Percentiles rank a stretch among this genome's conserved stretches.
Evolutionary conservation across 2,888 invertebrate genomes (phyloP).

Genomic region (Cyaniris semiargus): DNA sequence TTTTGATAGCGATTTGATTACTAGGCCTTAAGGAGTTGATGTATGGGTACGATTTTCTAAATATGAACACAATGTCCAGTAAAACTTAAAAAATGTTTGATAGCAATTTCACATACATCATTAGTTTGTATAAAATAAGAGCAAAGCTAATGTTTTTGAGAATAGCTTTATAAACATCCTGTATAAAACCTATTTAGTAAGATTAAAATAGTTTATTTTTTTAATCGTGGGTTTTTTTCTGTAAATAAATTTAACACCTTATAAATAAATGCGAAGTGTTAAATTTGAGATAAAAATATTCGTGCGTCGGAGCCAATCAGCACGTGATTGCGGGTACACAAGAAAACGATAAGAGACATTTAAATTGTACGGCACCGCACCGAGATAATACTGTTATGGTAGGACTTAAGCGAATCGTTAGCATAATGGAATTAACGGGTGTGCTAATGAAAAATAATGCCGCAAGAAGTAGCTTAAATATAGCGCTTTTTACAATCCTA

Average conservation of each 20-base stretch:
- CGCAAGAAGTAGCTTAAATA: not conserved
- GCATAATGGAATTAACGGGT: conserved; percentile 9
- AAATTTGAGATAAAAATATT: conserved; percentile 34
- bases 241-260: conserved; percentile 30
- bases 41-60: conserved; percentile 34
- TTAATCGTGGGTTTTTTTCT: conserved; percentile 34
- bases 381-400: conserved; percentile 36
- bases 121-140: not conserved
- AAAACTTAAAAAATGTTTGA: not conserved
- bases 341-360: conserved; percentile 40
- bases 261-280: conserved; percentile 23
- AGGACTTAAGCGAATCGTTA: conserved; percentile 28
- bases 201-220: not conserved
- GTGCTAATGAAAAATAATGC: conserved; percentile 2
- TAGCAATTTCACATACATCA: not conserved
- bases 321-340: conserved; percentile 39
- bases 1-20: conserved; percentile 54
- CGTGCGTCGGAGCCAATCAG: conserved; percentile 39
- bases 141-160: not conserved
- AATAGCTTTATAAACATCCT: not conserved
- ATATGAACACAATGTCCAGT: not conserved
- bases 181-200: not conserved
- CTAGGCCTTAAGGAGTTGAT: conserved; percentile 43
- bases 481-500: not conserved
- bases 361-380: conserved; percentile 39